A percentile compares a stretch with the other conserved stretches of the same genome.
These are phyloP conservation scores for Hemithea aestivaria DNA, from an alignment of 2,888 invertebrate genomes.

Conservation along the genomic window DNA sequence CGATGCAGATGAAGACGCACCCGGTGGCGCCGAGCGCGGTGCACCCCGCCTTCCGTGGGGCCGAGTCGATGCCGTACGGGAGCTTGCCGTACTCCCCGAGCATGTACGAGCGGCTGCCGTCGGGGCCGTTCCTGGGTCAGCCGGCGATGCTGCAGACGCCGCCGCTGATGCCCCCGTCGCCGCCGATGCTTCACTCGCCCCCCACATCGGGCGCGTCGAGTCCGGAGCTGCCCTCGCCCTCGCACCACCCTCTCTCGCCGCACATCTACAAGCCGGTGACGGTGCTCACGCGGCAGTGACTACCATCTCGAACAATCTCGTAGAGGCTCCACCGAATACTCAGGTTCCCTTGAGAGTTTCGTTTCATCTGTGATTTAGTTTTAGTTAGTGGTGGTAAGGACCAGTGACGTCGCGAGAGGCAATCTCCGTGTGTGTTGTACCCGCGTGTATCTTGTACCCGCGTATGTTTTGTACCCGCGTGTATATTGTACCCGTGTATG, in stretches of 20 bases:
- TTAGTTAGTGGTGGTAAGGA: constrained; percentile 47
- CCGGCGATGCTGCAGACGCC: constrained; percentile 48
- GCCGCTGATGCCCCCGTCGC: constrained; percentile 60
- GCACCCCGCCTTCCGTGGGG: constrained; percentile 70
- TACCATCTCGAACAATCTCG: constrained; percentile 26
- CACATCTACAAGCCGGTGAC: constrained; percentile 79
- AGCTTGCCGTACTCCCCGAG: constrained; percentile 62
- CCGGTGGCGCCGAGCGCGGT: constrained; percentile 74
- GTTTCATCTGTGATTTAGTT: constrained; percentile 72
- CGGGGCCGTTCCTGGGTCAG: constrained; percentile 51
- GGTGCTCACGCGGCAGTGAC: constrained; percentile 76
- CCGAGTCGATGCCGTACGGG: constrained; percentile 60
- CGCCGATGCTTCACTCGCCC: constrained; percentile 60
- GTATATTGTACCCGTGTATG: constrained; percentile 18
- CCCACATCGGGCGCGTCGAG: constrained; percentile 61
- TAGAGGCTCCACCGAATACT: constrained; percentile 39
- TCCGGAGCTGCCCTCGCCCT: constrained; percentile 62
- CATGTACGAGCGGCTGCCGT: constrained; percentile 56
- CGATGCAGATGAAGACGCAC: constrained; percentile 73
- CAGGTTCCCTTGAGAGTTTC: constrained; percentile 38
- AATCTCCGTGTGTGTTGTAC: constrained; percentile 36
- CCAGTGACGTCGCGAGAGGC: constrained; percentile 47
- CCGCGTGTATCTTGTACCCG: constrained; percentile 10
- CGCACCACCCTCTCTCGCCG: constrained; percentile 61
- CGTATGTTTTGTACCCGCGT: no score